phyloP scores from a whole-genome alignment of 2,888 invertebrate species.

The Cephus runcator region DNA sequence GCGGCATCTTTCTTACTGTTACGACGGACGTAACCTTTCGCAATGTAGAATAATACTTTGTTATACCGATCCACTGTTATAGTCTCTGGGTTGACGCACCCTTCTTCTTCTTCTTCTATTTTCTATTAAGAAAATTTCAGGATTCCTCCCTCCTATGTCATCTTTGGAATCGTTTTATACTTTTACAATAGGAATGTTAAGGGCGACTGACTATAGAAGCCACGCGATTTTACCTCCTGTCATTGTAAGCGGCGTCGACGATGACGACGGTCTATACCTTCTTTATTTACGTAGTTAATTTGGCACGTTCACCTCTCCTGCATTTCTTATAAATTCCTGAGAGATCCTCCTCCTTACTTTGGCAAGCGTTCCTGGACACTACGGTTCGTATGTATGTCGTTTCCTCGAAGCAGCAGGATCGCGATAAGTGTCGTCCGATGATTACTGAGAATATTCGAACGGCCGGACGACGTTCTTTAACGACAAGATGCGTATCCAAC shows the following conservation, averaged over 20 bases:
- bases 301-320: background rate
- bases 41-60: background rate
- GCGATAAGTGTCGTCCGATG: background rate
- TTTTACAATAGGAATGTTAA: background rate
- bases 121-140: background rate
- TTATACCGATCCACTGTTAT: background rate
- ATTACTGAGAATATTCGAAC: background rate
- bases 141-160: background rate
- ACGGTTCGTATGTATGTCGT: background rate
- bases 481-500: background rate
- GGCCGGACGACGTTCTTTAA: background rate
- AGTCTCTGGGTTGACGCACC: background rate
- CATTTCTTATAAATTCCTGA: background rate
- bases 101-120: background rate
- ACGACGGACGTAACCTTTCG: background rate
- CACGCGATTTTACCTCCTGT: background rate
- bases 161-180: background rate
- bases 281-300: background rate
- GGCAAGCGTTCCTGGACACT: background rate
- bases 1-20: constrained; percentile 65
- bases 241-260: background rate
- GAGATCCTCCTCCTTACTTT: background rate
- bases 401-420: background rate
- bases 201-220: background rate
- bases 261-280: background rate